These are phyloP conservation scores for Cheirogaleus major DNA, from an alignment of 2,797 vertebrate genomes.

Conservation along the genomic window DNA sequence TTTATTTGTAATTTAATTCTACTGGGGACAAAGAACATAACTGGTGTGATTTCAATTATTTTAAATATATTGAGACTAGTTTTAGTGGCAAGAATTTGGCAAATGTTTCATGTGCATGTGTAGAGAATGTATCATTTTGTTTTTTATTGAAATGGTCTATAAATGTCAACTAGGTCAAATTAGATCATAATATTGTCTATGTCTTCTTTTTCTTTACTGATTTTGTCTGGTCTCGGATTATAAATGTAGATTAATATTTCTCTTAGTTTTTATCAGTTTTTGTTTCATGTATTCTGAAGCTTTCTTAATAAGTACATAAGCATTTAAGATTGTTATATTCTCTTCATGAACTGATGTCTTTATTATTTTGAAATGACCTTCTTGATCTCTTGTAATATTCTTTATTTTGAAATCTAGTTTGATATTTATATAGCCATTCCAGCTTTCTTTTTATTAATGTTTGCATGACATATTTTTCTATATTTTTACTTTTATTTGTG, in stretches of 20 bases:
- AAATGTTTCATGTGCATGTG: background rate
- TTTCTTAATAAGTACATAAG: background rate
- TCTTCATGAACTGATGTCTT: background rate
- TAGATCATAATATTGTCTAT: background rate
- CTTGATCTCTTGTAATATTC: background rate
- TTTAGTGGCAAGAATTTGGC: background rate
- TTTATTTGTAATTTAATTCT: background rate
- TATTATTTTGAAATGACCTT: background rate
- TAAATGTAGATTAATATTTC: background rate
- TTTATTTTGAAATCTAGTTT: background rate
- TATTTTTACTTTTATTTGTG: background rate
- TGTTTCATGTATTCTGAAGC: background rate
- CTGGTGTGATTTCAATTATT: background rate
- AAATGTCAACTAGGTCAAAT: background rate
- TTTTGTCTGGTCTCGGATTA: background rate
- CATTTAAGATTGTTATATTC: background rate
- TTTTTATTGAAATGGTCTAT: background rate
- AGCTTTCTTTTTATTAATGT: background rate
- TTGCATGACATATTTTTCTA: background rate
- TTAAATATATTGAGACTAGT: background rate
- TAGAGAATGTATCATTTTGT: background rate
- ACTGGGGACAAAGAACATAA: background rate
- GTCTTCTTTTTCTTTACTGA: background rate
- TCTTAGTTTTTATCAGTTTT: background rate
- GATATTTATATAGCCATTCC: background rate